These are phyloP conservation scores for Philotrypesis tridentata DNA, from an alignment of 1,140 invertebrate genomes.

Conservation along the genomic window DNA sequence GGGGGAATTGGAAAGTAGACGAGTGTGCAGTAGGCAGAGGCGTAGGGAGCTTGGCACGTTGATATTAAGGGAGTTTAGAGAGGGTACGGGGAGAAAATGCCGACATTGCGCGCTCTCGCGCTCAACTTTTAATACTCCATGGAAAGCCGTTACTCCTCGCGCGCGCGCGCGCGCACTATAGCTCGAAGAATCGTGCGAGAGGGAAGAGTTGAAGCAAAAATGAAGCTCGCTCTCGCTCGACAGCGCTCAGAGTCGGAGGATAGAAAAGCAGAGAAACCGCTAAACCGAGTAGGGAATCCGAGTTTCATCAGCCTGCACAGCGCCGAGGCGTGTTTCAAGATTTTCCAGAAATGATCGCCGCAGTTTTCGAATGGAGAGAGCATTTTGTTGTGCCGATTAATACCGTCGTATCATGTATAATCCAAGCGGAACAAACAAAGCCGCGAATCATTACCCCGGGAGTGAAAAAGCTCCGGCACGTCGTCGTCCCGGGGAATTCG, in stretches of 20 bases:
- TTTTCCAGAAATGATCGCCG: too few relatives aligned
- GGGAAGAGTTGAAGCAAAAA: not conserved
- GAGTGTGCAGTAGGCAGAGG: conserved; percentile 37
- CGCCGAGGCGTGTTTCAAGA: too few relatives aligned
- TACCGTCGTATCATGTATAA: too few relatives aligned
- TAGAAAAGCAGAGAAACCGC: conserved; percentile 28
- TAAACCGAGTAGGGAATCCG: not conserved
- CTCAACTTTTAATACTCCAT: conserved; percentile 47
- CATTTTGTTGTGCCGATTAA: too few relatives aligned
- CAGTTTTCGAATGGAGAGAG: too few relatives aligned
- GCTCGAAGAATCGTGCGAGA: not conserved
- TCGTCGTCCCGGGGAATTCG: not conserved
- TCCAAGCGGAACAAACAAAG: not conserved
- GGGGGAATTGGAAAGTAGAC: conserved; percentile 42
- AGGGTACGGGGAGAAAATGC: not conserved
- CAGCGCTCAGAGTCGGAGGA: too few relatives aligned
- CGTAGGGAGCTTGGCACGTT: conserved; percentile 23
- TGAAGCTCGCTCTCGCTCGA: not conserved
- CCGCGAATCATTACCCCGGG: not conserved
- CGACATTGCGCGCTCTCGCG: not conserved
- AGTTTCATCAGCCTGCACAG: too few relatives aligned
- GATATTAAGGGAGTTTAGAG: conserved; percentile 46
- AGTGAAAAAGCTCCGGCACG: not conserved
- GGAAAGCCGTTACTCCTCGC: conserved; percentile 29
- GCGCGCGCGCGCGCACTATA: too few relatives aligned